These are phyloP conservation scores for Ifrita kowaldi DNA, from an alignment of 2,113 vertebrate species.

Conservation along the genomic window DNA sequence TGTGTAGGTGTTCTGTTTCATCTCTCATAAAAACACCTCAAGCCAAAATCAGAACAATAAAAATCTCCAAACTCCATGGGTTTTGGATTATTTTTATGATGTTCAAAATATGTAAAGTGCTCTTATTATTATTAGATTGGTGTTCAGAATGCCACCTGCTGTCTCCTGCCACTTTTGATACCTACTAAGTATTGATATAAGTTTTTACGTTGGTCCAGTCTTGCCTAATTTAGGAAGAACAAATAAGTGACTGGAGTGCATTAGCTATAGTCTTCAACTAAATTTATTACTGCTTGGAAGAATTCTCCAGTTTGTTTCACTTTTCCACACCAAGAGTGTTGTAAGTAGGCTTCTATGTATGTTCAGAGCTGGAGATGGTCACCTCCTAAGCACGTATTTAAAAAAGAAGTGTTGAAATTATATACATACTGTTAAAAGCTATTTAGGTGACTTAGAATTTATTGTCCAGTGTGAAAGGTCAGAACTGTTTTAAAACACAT, in stretches of 20 bases:
- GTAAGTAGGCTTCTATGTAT: background rate
- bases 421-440: background rate
- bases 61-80: background rate
- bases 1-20: background rate
- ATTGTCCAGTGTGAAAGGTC: background rate
- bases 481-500: background rate
- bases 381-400: background rate
- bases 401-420: background rate
- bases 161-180: background rate
- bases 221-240: background rate
- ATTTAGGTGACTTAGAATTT: background rate
- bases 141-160: background rate
- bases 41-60: background rate
- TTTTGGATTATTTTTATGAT: background rate
- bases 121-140: background rate
- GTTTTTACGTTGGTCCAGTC: background rate
- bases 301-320: background rate
- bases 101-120: background rate
- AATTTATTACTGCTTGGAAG: background rate
- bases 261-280: background rate
- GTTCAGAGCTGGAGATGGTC: background rate
- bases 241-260: background rate
- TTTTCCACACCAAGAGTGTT: background rate
- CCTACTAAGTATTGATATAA: background rate
- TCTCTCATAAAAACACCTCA: background rate